Percentiles rank a stretch among this genome's conserved stretches.
These are phyloP conservation scores for Lepidocolaptes lacrymiger DNA, from an alignment of 2,797 vertebrate genomes.

Conservation along the genomic window DNA sequence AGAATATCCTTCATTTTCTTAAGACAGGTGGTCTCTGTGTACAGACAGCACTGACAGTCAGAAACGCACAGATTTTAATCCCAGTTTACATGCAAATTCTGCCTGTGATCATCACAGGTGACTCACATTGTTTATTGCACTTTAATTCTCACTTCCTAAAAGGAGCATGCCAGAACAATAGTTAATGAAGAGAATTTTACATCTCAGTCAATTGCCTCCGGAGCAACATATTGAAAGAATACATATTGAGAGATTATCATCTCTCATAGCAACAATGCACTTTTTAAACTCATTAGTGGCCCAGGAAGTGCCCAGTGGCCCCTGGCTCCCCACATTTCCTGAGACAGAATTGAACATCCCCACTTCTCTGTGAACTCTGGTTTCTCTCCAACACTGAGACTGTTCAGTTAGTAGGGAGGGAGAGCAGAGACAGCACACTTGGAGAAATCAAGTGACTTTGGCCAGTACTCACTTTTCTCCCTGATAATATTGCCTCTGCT, in stretches of 20 bases:
- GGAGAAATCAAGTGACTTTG: not conserved
- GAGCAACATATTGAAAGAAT: not conserved
- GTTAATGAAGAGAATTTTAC: not conserved
- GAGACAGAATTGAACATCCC: not conserved
- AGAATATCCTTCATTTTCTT: not conserved
- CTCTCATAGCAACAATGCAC: rapidly evolving
- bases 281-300: not conserved
- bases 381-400: not conserved
- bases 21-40: not conserved
- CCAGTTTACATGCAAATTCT: not conserved
- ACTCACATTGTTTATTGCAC: not conserved
- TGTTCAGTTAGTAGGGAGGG: not conserved
- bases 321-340: not conserved
- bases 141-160: not conserved
- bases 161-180: not conserved
- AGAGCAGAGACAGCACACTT: not conserved
- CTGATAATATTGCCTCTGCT: not conserved
- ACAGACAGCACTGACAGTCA: not conserved
- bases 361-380: not conserved
- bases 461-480: not conserved
- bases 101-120: not conserved
- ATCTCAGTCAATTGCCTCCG: not conserved
- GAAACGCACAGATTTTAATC: not conserved
- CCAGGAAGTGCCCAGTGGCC: not conserved
- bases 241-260: not conserved